Percentiles rank a stretch among this genome's conserved stretches.
Evolutionary conservation across 2,888 invertebrate genomes (phyloP).

Genomic region (Clivina fossor): DNA sequence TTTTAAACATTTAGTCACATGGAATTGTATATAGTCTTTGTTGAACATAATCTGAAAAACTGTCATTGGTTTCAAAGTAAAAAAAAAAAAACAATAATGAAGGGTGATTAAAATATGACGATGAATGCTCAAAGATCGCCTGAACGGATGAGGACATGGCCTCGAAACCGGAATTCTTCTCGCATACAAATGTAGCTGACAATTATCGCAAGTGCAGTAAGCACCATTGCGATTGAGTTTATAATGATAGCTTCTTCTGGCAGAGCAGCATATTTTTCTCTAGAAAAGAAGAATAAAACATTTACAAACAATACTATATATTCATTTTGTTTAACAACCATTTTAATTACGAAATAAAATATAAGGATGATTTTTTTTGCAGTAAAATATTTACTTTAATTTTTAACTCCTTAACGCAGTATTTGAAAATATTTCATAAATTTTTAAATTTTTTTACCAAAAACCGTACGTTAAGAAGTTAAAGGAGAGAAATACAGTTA

Average conservation of each 20-base stretch:
- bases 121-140: slow-evolving; percentile 57
- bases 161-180: slow-evolving; percentile 58
- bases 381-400: too few relatives aligned
- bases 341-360: too few relatives aligned
- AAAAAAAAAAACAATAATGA: slow-evolving; percentile 3
- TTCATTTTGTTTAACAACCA: too few relatives aligned
- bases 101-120: slow-evolving; percentile 1
- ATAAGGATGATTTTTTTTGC: too few relatives aligned
- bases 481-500: too few relatives aligned
- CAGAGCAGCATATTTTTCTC: slow-evolving; percentile 8
- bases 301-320: background rate
- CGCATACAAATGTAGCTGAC: slow-evolving; percentile 66
- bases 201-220: slow-evolving; percentile 65
- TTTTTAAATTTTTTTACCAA: too few relatives aligned
- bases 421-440: too few relatives aligned
- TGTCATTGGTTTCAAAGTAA: background rate
- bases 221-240: slow-evolving; percentile 68
- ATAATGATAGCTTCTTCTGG: slow-evolving; percentile 68
- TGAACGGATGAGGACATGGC: slow-evolving; percentile 60
- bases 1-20: too few relatives aligned
- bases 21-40: too few relatives aligned
- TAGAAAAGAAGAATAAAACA: slow-evolving; percentile 12
- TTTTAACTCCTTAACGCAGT: too few relatives aligned
- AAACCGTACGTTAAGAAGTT: too few relatives aligned
- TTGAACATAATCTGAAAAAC: slow-evolving; percentile 21